phyloP scores from a whole-genome alignment of 1,140 invertebrate genomes.

The Platyscapa corneri region DNA sequence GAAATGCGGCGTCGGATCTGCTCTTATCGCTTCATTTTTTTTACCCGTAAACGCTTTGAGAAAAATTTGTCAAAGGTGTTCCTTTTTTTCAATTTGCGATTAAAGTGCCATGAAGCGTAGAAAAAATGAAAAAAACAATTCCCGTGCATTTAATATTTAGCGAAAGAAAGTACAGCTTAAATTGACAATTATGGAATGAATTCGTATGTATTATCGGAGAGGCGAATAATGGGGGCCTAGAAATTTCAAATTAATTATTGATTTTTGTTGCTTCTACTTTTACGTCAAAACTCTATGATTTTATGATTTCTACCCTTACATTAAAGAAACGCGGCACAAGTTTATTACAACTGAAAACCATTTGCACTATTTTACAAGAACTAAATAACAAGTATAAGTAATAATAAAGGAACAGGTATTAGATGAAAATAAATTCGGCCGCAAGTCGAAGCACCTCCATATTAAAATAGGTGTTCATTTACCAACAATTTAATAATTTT shows the following conservation, averaged over 20 bases:
- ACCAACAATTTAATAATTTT: no score
- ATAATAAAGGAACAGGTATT: no score
- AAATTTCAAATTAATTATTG: neutral
- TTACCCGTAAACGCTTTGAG: neutral
- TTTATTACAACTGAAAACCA: no score
- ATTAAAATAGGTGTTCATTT: neutral
- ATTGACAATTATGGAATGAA: neutral
- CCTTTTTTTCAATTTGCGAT: neutral
- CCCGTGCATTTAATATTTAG: neutral
- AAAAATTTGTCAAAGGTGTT: neutral
- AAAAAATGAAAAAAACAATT: neutral
- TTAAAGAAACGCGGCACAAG: neutral
- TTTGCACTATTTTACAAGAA: no score
- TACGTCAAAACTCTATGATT: neutral
- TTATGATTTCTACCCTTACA: neutral
- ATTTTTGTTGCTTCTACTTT: neutral
- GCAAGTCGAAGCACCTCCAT: no score
- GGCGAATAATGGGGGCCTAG: no score
- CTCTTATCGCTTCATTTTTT: neutral
- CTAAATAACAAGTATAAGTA: no score
- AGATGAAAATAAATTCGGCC: no score
- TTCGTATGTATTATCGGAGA: neutral
- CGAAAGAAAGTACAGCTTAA: neutral
- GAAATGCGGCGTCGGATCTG: neutral
- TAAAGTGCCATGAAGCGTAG: neutral